Evolutionary conservation across 2,113 vertebrate species (phyloP), one percentile per base, ranked within the genome.

Genomic region (Esox niger): DNA sequence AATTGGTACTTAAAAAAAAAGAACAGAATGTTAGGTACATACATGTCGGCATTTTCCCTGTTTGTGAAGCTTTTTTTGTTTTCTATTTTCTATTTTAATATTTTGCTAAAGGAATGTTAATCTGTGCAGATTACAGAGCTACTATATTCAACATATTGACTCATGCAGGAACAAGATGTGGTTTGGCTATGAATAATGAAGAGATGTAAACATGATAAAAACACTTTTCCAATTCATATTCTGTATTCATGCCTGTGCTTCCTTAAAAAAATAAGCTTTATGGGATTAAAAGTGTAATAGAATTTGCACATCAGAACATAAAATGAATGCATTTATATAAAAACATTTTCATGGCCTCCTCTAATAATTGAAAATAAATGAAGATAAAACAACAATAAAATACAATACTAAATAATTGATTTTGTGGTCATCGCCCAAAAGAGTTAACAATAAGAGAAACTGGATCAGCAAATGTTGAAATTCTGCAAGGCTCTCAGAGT

Each of bases 21-120:
- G 55, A 77, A 88, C 6, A 85, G 75, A 84, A 85, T 82, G 88
- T 68, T 82, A 92, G 90, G 84, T 89, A 91, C 84, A 86, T 79
- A 90, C 88, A 80, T 83, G 79, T 62, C 58, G 60, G 64, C 69
- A 57, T 61, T 58, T 74, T 66, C 60, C 70, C 75, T 57, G 70
- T 66, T 75, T 38, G 76, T 85, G 74, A 86, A 88, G 73, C 56
- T 71, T 67, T 80, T 62, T 58, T 25, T 46, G 30, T 49, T 77
- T 62, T n/a, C 23, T 6, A 1, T 76, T 86, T 74, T 78, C 76
- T 63, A 83, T 75, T 75, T 58, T 62, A 66, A 33, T 59, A 21
- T 70, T 87, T 81, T 77, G 76, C 74, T 81, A 77, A 87, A 89
- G 92, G 91, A 94, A 95, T 93, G 91, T 93, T 90, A 89, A 80